Base-by-base conservation (phyloP, 2,797 vertebrate species). In the Etheostoma perlongum region DNA sequence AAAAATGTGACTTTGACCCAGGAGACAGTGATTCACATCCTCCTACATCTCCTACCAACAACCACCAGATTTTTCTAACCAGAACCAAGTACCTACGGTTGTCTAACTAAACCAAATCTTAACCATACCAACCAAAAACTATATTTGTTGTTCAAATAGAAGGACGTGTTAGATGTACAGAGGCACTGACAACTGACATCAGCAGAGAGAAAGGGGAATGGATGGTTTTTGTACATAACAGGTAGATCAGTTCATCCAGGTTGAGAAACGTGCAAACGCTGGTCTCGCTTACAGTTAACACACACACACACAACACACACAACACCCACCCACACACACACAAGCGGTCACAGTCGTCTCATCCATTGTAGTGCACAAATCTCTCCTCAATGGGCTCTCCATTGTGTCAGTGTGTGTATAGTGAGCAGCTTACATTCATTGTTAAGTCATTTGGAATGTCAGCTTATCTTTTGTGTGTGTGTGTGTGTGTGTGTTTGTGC, bases 391-490 rank as follows among this genome's bases (percentile, higher is more conserved):
- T 86, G 72, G 82, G 59, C 73, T 73, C 79, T 85, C 80, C 78
- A 85, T 86, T 89, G 83, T 88, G 89, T 70, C 60, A 19, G 76
- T 74, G 84, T 82, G 82, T 86, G 88, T 90, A 83, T 59, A 78
- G 81, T 46, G 84, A 88, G 87, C 75, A 88, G 89, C 83, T 91
- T 89, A 88, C 85, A 88, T 59, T 86, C 88, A 89, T 83, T 85
- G 88, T 85, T 0, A 19, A 87, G 64, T 90, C 85, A 87, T 89
- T 90, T 87, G 82, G 74, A 78, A 70, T 79, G 84, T 88, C 81
- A 86, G 89, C 81, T 88, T 88, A 89, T 88, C 79, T 75, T 2
- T 58, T 42, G 47, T 16, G 33, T 53, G 65, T 65, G 44, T 47
- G 36, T 40, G 6, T 16, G 55, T 10, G 48, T 15, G 18, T 66